phyloP scores from a whole-genome alignment of 2,797 vertebrate species.

The Mycteria americana region DNA sequence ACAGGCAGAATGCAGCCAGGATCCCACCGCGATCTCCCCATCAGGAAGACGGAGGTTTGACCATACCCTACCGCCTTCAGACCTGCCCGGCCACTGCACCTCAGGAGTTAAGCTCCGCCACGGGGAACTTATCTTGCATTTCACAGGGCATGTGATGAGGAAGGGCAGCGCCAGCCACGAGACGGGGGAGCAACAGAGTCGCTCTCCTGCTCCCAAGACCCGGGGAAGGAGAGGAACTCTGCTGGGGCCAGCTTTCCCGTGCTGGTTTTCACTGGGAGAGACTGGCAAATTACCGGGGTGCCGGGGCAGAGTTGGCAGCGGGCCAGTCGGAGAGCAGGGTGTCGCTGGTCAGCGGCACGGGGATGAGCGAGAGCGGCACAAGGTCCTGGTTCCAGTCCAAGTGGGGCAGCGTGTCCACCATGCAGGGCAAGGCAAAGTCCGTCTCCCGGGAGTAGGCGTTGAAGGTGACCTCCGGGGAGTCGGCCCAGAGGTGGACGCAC shows the following conservation, averaged over 20 bases:
- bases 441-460: constrained; percentile 94
- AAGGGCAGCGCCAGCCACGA: neutral
- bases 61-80: fast-evolving
- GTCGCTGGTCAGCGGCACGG: constrained; percentile 89
- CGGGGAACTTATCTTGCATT: fast-evolving
- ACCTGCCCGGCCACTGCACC: neutral
- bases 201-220: neutral
- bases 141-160: neutral
- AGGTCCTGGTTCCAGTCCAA: constrained; percentile 97
- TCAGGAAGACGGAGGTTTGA: fast-evolving
- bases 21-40: neutral
- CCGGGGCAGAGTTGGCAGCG: constrained; percentile 80
- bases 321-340: constrained; percentile 92
- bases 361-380: constrained; percentile 91
- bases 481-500: constrained; percentile 94
- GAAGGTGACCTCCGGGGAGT: constrained; percentile 89
- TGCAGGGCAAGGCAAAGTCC: constrained; percentile 91
- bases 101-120: fast-evolving
- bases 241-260: fast-evolving
- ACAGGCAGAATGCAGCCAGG: fast-evolving
- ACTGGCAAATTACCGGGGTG: constrained; percentile 81
- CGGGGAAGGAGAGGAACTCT: fast-evolving
- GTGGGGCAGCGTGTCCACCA: constrained; percentile 92
- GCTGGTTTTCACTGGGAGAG: fast-evolving
- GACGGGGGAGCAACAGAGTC: neutral